A percentile compares a stretch with the other conserved stretches of the same genome.
phyloP scores from a whole-genome alignment of 2,113 vertebrate species.

The Columbina picui region DNA sequence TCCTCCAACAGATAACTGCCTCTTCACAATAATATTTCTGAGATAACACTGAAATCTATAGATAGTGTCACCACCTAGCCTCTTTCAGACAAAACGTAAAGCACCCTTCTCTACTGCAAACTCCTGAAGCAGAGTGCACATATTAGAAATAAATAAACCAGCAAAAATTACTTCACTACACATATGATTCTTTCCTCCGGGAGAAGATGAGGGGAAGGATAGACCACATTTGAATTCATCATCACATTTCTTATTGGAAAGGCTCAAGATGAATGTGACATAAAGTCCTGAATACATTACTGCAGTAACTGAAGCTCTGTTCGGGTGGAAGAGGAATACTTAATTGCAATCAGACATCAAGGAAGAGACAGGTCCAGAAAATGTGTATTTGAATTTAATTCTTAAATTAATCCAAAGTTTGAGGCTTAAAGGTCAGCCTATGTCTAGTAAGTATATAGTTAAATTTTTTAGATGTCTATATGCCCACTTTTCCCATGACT shows the following conservation, averaged over 20 bases:
- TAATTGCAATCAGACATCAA: slow-evolving; percentile 16
- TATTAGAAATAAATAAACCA: slow-evolving; percentile 36
- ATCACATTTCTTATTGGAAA: slow-evolving; percentile 16
- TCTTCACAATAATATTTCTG: neutral
- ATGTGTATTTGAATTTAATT: neutral
- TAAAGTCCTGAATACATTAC: slow-evolving; percentile 25
- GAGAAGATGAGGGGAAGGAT: neutral
- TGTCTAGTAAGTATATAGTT: neutral
- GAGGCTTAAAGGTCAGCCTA: neutral
- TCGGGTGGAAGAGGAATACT: neutral
- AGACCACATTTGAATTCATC: slow-evolving; percentile 25
- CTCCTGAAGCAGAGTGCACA: neutral
- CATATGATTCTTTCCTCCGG: neutral
- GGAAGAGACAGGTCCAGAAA: neutral
- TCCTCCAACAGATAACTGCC: neutral
- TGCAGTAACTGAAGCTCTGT: neutral
- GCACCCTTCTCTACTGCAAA: neutral
- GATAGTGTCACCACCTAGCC: neutral
- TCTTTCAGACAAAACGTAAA: neutral
- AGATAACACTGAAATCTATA: neutral
- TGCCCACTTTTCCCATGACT: neutral
- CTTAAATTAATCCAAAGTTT: neutral
- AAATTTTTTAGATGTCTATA: neutral
- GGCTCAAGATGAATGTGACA: slow-evolving; percentile 9
- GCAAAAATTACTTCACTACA: neutral